Evolutionary conservation across 2,113 vertebrate species (phyloP).

Genomic region (Equus quagga): DNA sequence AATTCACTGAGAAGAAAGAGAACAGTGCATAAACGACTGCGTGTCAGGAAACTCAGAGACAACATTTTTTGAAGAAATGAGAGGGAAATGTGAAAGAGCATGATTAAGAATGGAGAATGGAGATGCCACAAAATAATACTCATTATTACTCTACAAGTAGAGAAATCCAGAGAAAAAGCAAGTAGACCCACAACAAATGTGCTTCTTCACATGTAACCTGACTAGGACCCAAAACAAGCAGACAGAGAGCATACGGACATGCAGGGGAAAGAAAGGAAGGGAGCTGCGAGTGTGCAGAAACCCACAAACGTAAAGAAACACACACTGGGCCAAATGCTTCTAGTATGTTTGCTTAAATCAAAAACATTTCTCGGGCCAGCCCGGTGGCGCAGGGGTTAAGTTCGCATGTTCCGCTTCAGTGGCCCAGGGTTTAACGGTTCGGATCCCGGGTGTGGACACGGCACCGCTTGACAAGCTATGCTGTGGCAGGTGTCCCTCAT

Average conservation of each 20-base stretch:
- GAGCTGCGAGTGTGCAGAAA: not conserved
- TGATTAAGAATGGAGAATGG: not conserved
- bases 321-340: not conserved
- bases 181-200: not conserved
- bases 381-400: too few species aligned
- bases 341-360: not conserved
- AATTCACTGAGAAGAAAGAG: conserved; percentile 92
- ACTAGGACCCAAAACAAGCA: accelerated
- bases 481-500: too few species aligned
- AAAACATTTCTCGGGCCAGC: not conserved
- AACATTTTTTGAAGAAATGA: not conserved
- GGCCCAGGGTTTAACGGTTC: too few species aligned
- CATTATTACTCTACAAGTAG: accelerated
- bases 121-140: not conserved
- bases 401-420: too few species aligned
- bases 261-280: accelerated
- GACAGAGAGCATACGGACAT: accelerated
- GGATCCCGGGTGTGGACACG: too few species aligned
- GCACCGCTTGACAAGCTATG: too few species aligned
- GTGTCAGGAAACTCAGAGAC: accelerated
- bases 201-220: accelerated
- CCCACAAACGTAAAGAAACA: accelerated
- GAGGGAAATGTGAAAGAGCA: accelerated
- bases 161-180: not conserved
- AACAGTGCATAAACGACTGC: accelerated